Evolutionary conservation across 2,113 vertebrate genomes (phyloP), one percentile per base, ranked within the genome.

Genomic region (Prochilodus magdalenae): DNA sequence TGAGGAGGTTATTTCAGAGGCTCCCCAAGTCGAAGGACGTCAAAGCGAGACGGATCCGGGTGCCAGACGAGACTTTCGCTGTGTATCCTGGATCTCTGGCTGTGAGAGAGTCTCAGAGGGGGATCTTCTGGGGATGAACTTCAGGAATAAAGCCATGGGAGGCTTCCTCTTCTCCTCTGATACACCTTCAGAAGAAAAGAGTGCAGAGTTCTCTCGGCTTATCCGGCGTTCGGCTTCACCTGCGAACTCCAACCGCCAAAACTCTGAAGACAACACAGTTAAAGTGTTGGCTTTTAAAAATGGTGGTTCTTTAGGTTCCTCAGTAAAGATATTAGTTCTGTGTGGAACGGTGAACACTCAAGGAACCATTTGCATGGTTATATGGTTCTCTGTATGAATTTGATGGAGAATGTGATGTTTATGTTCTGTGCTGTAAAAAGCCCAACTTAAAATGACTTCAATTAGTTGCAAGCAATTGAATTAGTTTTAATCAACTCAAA

Each of bases 81-180:
- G 76, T 49, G 63, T 55, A 69, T 69, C 76, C 53, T 55, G 18
- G 53, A 55, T 55, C 53, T 55, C 53, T 55, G 1, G 16, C 53
- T 22, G 53, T 7, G 53, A 22, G 16, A 55, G 53, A 24, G 76
- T 67, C 76, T 55, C 63, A 33, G 62, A 36, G 75, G 10, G 15
- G 44, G 33, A 59, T 71, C 77, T 79, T 53, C 76, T 55, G 63
- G 29, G 67, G 76, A 78, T 78, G 62, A 67, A 67, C 76, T 78
- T 69, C 63, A 57, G 76, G 67, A 67, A 69, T 69, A 49, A 49
- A 53, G 47, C 49, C 76, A 53, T 14, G 49, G 26, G 49, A 63
- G 62, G 55, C 77, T 79, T n/a, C 30, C 40, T 55, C 33, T n/a
- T 60, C 66, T 79, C 77, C 53, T 44, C 62, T 18, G 47, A 36